phyloP scores from a whole-genome alignment of 1,140 invertebrate species.

The Choristoneura fumiferana region DNA sequence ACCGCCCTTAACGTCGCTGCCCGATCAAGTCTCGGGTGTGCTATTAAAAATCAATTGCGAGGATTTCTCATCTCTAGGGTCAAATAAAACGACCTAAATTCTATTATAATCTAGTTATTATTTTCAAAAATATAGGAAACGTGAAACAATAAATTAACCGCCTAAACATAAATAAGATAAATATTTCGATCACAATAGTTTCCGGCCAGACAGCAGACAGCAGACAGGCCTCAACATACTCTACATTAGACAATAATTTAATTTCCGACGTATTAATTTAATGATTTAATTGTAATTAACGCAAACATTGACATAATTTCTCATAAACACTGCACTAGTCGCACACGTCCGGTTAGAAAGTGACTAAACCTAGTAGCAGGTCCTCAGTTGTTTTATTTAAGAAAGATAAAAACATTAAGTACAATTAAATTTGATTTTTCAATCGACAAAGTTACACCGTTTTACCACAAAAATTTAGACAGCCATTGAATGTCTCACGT shows the following conservation, averaged over 20 bases:
- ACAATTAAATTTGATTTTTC: no score
- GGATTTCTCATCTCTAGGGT: neutral
- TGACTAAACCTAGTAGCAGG: no score
- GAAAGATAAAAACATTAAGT: no score
- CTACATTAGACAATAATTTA: neutral
- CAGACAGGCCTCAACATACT: neutral
- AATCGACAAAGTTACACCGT: no score
- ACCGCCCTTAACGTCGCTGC: no score
- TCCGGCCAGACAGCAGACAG: neutral
- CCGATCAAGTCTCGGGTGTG: no score
- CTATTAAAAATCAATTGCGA: no score
- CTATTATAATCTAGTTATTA: slow-evolving; percentile 67
- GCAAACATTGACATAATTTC: neutral
- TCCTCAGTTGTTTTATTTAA: no score
- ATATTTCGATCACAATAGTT: slow-evolving; percentile 45
- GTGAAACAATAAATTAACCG: slow-evolving; percentile 68
- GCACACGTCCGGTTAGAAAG: no score
- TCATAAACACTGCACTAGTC: no score
- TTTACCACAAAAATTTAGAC: no score
- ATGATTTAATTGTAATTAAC: neutral
- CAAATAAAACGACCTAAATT: slow-evolving; percentile 27
- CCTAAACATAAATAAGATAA: slow-evolving; percentile 57
- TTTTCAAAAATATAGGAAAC: slow-evolving; percentile 66
- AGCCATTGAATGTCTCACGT: no score
- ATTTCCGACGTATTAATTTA: neutral